phyloP scores from a whole-genome alignment of 2,797 vertebrate genomes.

The Rhinogobio ventralis region DNA sequence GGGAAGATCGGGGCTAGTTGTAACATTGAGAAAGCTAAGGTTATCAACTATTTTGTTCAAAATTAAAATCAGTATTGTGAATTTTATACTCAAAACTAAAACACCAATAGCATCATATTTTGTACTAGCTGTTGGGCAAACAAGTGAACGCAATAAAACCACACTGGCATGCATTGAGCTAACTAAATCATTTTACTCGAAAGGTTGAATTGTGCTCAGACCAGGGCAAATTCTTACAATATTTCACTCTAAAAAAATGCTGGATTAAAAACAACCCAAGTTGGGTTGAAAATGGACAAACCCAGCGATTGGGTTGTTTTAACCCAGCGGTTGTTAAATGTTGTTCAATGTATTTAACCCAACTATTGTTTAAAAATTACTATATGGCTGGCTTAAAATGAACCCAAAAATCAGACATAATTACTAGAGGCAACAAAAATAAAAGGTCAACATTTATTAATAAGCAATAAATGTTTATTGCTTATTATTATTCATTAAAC shows the following conservation, averaged over 20 bases:
- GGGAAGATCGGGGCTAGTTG: background rate
- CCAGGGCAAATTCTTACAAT: background rate
- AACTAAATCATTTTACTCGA: background rate
- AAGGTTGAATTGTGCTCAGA: background rate
- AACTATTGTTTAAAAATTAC: no score
- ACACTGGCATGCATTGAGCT: background rate
- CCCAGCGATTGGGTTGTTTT: no score
- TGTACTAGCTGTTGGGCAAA: background rate
- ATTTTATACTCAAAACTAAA: background rate
- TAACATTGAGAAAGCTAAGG: background rate
- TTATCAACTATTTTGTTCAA: background rate
- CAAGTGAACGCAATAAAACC: background rate
- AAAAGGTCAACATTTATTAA: no score
- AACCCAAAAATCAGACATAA: no score
- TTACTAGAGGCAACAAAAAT: no score
- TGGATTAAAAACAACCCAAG: no score
- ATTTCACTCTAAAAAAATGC: background rate
- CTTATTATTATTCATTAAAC: no score
- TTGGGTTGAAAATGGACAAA: no score
- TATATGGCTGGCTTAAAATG: no score
- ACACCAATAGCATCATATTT: background rate
- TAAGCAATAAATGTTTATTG: no score
- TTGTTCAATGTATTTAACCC: no score
- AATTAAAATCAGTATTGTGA: background rate
- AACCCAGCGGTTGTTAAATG: no score